phyloP scores from a whole-genome alignment of 2,888 invertebrate genomes.

The Lydus trimaculatus region DNA sequence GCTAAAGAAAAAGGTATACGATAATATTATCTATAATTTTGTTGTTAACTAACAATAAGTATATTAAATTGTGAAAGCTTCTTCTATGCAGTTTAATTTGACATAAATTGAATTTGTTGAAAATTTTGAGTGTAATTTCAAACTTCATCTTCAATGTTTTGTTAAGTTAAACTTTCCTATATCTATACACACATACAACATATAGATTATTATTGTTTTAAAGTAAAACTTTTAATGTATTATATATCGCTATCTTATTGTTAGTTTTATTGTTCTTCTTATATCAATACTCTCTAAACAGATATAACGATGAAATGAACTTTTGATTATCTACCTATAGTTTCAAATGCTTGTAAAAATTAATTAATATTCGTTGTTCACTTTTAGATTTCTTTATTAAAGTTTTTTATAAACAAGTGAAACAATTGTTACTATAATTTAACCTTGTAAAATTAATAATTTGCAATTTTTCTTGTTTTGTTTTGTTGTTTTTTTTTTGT shows the following conservation, averaged over 20 bases:
- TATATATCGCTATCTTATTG: too few relatives aligned
- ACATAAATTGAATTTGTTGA: neutral
- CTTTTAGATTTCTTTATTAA: neutral
- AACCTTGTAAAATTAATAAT: too few relatives aligned
- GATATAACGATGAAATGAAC: neutral
- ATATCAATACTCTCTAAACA: neutral
- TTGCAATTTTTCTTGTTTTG: neutral
- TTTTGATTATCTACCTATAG: neutral
- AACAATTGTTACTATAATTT: too few relatives aligned
- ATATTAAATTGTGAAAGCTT: neutral
- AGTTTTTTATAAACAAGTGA: neutral
- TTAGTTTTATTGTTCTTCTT: neutral
- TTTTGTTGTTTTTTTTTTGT: neutral
- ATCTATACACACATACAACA: neutral
- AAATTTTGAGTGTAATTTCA: neutral
- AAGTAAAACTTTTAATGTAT: neutral
- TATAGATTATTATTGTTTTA: neutral
- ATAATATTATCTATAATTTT: too few relatives aligned
- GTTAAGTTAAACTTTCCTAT: neutral
- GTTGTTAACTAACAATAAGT: too few relatives aligned
- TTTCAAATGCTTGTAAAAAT: neutral
- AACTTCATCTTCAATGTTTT: neutral
- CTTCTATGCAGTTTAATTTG: neutral
- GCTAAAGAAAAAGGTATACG: too few relatives aligned
- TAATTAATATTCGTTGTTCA: too few relatives aligned